Base-by-base conservation (phyloP, 2,888 invertebrate genomes). In the Belgica antarctica region DNA sequence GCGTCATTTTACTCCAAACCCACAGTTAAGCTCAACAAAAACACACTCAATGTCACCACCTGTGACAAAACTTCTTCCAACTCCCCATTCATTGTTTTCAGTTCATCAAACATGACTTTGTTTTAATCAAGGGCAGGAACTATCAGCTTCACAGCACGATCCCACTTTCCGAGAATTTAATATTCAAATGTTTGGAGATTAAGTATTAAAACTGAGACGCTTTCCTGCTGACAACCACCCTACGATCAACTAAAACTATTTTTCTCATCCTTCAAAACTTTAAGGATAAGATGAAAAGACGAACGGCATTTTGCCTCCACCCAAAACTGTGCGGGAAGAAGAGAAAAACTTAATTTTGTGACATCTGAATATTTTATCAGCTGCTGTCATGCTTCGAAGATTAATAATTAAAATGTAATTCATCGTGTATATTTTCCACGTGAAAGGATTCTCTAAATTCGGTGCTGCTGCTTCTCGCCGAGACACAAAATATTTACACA, bases 361-460 rank as follows among this genome's bases (percentile, higher is more conserved):
- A n/a, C 57, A 68, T 57, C 47, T 68, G 68, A 68, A 68, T 68
- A 68, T 68, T 68, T 68, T 34, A 68, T 68, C 59, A 59, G 68
- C 19, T 68, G 68, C 31, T 68, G 68, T 68, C 68, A 68, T 68
- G 68, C 68, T 68, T 46, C 27, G 31, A 68, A 68, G 68, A 68
- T 68, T 68, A 68, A 68, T 68, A 68, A 68, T 68, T 68, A 68
- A 68, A 68, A 68, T 57, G 52, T 68, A 68, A 68, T 68, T 68
- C 68, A 68, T 57, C 46, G 46, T 66, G 41, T 41, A 46, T 25
- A 31, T 68, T 17, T 68, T 34, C 34, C 47, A 25, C 47, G 24
- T 65, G 47, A 65, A 25, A 46, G 25, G 22, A 24, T 34, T 59
- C 27, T 12, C 12, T 46, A 46, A 46, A 12, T 7, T 46, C 8